Evolutionary conservation across 2,113 vertebrate species (phyloP).

Genomic region (Morone chrysops): DNA sequence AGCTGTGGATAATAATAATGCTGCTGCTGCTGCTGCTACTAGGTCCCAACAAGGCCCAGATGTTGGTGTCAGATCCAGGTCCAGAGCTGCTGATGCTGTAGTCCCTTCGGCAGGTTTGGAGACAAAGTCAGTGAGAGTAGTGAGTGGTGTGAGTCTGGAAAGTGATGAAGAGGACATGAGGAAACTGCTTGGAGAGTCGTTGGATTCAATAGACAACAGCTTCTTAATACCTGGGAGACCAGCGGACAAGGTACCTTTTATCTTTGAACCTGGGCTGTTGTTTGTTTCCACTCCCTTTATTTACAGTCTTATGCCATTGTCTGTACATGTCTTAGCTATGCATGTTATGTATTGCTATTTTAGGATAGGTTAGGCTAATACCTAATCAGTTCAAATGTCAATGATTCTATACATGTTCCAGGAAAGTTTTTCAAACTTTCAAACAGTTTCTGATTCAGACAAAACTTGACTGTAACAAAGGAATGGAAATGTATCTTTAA

Average conservation of each 20-base stretch:
- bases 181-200: slow-evolving; percentile 72
- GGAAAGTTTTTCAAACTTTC: neutral
- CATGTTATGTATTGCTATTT: neutral
- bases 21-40: neutral
- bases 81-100: slow-evolving; percentile 3
- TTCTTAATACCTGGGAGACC: slow-evolving; percentile 27
- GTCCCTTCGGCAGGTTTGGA: neutral
- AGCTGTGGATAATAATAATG: neutral
- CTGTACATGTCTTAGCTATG: neutral
- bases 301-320: neutral
- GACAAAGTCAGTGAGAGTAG: slow-evolving; percentile 5
- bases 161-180: slow-evolving; percentile 86
- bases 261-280: neutral
- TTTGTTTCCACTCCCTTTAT: neutral
- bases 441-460: neutral
- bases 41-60: neutral
- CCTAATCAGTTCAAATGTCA: neutral
- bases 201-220: slow-evolving; percentile 65
- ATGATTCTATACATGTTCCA: neutral
- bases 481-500: too few relatives aligned
- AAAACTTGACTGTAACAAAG: neutral
- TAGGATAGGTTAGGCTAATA: neutral
- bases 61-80: slow-evolving; percentile 6
- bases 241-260: slow-evolving; percentile 47
- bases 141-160: slow-evolving; percentile 65